A percentile compares a stretch with the other conserved stretches of the same genome.
Evolutionary conservation across 2,888 invertebrate genomes (phyloP).

Genomic region (Shargacucullia verbasci): DNA sequence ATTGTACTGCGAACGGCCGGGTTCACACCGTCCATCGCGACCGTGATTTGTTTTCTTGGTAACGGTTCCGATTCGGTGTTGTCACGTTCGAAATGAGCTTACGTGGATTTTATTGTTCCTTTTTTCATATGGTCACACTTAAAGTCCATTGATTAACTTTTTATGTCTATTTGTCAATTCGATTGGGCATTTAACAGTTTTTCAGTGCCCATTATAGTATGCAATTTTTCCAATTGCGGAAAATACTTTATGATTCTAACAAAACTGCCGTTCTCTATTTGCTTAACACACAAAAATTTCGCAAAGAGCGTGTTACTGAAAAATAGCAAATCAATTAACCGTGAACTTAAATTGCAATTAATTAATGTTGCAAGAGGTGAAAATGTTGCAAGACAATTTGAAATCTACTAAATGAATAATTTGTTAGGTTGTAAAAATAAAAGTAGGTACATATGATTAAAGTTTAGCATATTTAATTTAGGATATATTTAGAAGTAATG

Average conservation of each 20-base stretch:
- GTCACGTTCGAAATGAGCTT: slow-evolving; percentile 58
- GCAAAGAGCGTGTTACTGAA: slow-evolving; percentile 7
- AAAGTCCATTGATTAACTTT: slow-evolving; percentile 17
- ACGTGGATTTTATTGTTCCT: slow-evolving; percentile 11
- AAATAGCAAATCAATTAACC: slow-evolving; percentile 33
- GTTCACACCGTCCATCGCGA: slow-evolving; percentile 39
- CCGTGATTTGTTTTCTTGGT: slow-evolving; percentile 38
- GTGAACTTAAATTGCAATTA: slow-evolving; percentile 36
- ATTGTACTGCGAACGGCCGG: slow-evolving; percentile 58
- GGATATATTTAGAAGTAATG: no score
- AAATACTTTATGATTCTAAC: not conserved
- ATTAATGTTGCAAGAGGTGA: slow-evolving; percentile 32
- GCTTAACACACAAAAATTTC: slow-evolving; percentile 4
- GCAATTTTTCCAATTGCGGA: not conserved
- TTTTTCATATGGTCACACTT: slow-evolving; percentile 24
- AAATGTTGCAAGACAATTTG: slow-evolving; percentile 26
- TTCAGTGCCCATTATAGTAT: not conserved
- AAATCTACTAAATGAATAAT: slow-evolving; percentile 12
- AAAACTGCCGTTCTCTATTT: not conserved
- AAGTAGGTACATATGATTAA: no score
- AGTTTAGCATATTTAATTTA: no score
- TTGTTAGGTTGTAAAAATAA: slow-evolving; percentile 7
- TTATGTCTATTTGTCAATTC: not conserved
- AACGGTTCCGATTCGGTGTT: slow-evolving; percentile 38
- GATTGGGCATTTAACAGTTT: not conserved